Conservation (phyloP, 1,140 invertebrate genomes). For the Arion vulgaris region DNA sequence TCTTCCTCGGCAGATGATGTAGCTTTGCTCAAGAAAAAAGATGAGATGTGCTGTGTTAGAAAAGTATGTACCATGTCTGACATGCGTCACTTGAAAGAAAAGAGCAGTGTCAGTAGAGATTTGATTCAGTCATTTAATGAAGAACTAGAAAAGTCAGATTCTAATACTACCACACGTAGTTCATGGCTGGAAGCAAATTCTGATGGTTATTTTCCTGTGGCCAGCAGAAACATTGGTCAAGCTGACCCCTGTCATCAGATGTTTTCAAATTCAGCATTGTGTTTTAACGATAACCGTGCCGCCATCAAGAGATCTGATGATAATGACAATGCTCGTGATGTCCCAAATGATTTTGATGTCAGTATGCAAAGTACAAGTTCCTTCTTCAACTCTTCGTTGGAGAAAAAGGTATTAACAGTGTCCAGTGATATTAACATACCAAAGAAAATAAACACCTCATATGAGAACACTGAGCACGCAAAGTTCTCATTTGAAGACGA, state of each 20-base stretch:
- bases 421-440: background rate
- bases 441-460: background rate
- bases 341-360: background rate
- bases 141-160: background rate
- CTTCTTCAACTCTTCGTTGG: background rate
- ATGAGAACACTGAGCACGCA: background rate
- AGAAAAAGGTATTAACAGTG: background rate
- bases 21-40: background rate
- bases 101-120: conserved; percentile 34
- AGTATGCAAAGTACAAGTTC: conserved; percentile 17
- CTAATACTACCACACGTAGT: background rate
- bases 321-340: background rate
- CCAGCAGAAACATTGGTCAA: background rate
- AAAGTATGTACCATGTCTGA: conserved; percentile 31
- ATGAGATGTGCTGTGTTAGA: background rate
- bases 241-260: background rate
- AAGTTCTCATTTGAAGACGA: background rate
- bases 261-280: background rate
- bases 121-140: conserved; percentile 35
- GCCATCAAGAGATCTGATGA: background rate
- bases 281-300: background rate
- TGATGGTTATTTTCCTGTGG: background rate
- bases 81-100: conserved; percentile 25
- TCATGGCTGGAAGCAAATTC: background rate
- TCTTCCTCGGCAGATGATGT: background rate